Evolutionary conservation across 2,888 invertebrate species (phyloP), one percentile per base, ranked within the genome.

Genomic region (Pardosa pseudoannulata): DNA sequence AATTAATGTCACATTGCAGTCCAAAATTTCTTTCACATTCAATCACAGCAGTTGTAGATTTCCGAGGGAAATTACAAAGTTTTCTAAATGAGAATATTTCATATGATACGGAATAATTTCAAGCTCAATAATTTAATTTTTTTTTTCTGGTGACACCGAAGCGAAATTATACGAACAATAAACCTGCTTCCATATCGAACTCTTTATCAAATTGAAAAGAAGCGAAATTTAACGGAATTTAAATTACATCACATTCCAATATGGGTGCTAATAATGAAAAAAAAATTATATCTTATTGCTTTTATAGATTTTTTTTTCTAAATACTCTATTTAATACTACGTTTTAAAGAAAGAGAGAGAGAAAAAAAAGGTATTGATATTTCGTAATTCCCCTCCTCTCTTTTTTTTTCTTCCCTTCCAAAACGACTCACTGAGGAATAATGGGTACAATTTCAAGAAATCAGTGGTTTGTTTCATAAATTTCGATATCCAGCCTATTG

Each of bases 391-490:
- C 41, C 32, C n/a, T 70, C 65, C 50, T 41, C 27, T 11, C 9
- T 39, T 41, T 71, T 11, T 41, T 9, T 32, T 19, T 27, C 68
- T 13, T 32, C 13, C 27, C 23, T 16, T 0, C 16, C 39, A 64
- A 19, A n/a, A 23, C 7, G 27, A 16, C 28, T 32, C 9, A 23
- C 27, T 41, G 11, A 65, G 31, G 46, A 68, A 81, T 67, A 80
- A 80, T 73, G 73, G 73, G 67, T 81, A 56, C 56, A 65, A 62
- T 75, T 70, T 56, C 23, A 32, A 71, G 75, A 65, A 76, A 62
- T 65, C 71, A 75, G 82, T 50, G 82, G 76, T 82, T 82, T 82
- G 82, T 82, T 82, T 82, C 82, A 71, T 70, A 76, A 82, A 76
- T 82, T 82, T 75, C 76, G 65, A 82, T 82, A 82, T 41, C 62